A percentile compares a stretch with the other conserved stretches of the same genome.
Conservation (phyloP, 2,888 invertebrate genomes). For the Reticulitermes lucifugus region DNA sequence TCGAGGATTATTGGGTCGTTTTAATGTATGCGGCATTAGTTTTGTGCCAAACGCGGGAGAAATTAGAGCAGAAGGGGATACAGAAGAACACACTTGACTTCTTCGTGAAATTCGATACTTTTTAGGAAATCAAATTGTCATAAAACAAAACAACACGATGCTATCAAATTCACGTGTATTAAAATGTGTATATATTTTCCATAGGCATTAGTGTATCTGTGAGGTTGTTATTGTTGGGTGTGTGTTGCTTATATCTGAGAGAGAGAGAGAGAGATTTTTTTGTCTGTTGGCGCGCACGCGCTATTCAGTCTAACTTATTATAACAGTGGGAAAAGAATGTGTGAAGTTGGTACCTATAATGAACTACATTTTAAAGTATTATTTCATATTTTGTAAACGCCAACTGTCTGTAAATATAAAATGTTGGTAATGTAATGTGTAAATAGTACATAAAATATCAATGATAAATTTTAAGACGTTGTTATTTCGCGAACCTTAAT, state of each 20-base stretch:
- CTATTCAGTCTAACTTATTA: neutral
- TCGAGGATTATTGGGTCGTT: no score
- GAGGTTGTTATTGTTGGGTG: neutral
- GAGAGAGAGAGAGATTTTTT: no score
- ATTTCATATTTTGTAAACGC: conserved; percentile 46
- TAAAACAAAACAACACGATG: neutral
- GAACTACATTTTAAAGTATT: neutral
- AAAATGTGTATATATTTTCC: neutral
- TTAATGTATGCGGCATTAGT: no score
- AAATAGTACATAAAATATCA: conserved; percentile 41
- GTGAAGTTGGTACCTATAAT: neutral
- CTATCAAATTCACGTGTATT: neutral
- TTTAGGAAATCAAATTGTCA: neutral
- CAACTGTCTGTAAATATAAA: conserved; percentile 45
- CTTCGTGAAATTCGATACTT: neutral
- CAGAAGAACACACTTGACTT: neutral
- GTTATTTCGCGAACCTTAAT: no score
- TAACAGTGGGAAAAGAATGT: neutral
- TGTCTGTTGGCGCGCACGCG: neutral
- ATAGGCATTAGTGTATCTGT: neutral
- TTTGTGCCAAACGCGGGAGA: neutral
- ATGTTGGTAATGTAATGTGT: conserved; percentile 48
- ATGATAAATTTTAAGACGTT: neutral
- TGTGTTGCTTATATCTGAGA: neutral
- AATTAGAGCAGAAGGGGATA: neutral